Base-by-base conservation (phyloP, 1,140 invertebrate species). In the Heliothis virescens region DNA sequence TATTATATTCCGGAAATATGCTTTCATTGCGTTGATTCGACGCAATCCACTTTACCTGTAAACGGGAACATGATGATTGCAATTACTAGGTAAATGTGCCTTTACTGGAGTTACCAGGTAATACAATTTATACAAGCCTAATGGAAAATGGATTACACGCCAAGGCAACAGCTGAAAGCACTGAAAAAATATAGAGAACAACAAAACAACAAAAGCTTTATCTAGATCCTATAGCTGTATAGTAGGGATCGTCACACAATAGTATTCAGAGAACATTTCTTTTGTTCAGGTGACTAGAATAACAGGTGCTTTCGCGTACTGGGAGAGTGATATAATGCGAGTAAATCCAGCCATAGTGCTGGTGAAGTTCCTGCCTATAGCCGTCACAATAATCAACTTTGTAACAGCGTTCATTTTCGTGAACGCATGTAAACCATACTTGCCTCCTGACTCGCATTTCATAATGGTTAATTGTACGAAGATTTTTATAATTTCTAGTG, bases 241-340 rank as follows among this genome's bases (percentile, higher is more conserved):
- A 48, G 29, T 41, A 2, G 41, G 11, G 63, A 67, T 67, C 2
- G 47, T 48, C 62, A 71, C 65, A 69, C 67, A 71, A 53, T 55
- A 71, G 67, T 26, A 26, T 29, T 34, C 67, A 48, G n/a, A n/a
- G 48, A 26, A 52, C 29, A 55, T 69, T 59, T 80, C 13, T 82
- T 80, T 78, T 76, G 69, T 85, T 60, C 63, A 94, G 93, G 87
- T 93, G 55, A 86, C 88, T 5, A 90, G 93, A 83, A 88, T 94
- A 78, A 92, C 85, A 3, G 86, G 90, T 13, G 86, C 92, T 11
- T 91, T 93, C 72, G 79, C 85, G 4, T 93, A 88, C 75, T 93
- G 91, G 89, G 92, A 93, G 62, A 82, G 85, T 53, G 87, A 94
- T 75, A 92, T 94, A 86, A 92, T 94, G 90, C 86, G 83, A 52